Evolutionary conservation across 2,113 vertebrate species (phyloP), one percentile per base, ranked within the genome.

Genomic region (Condylura cristata): DNA sequence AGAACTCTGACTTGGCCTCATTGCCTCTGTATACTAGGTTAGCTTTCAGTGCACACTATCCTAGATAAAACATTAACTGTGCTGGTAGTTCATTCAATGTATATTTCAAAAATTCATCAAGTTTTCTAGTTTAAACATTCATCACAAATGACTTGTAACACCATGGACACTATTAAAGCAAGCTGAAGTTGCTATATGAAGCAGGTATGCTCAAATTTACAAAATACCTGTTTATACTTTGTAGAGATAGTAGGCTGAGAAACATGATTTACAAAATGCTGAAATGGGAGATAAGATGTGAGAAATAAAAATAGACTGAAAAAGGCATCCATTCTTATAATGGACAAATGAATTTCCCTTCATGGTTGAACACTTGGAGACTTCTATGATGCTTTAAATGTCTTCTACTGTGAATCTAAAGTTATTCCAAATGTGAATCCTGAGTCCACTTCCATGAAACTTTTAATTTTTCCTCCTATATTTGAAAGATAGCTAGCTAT

Each of bases 191-290:
- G n/a, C n/a, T n/a, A n/a, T n/a, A n/a, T n/a, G 37, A 2, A 30
- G 1, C 75, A 28, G 92, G 32, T 8, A 10, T 65, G n/a, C 28
- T 74, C 41, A 86, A 72, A 26, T 91, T 86, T 92, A 39, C 30
- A 51, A 92, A 93, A 85, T 92, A 46, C 1, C 8, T 22, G 51
- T 26, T 53, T 53, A 17, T 80, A 28, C 1, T 20, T 95, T 37
- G 51, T 70, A 34, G 48, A 72, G 56, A 66, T 71, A 61, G 14
- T 44, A 22, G 56, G 32, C 18, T 84, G 20, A 70, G 65, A 80
- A 41, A 70, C 14, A 76, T 83, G 51, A 60, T 68, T 84, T 84
- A 30, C 28, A 90, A 88, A 89, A 80, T 91, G 17, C 18, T 91
- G 22, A 46, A 68, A 84, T 48, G 46, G 18, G 78, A 84, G 34